Evolutionary conservation across 2,888 invertebrate genomes (phyloP).

Genomic region (Neria commutata): DNA sequence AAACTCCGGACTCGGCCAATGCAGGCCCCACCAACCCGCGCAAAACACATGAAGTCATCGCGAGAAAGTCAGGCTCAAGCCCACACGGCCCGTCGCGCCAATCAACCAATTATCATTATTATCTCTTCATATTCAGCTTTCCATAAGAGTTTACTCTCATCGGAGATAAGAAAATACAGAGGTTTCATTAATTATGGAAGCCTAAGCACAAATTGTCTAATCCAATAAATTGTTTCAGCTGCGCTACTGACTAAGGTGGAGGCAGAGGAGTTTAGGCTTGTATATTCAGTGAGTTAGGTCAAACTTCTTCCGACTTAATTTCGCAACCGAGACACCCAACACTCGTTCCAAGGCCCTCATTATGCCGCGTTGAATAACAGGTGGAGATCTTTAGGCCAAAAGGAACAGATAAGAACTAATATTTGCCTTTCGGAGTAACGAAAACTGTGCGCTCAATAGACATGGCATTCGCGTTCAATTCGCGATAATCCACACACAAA

Average conservation of each 20-base stretch:
- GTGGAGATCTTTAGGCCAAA: too few species aligned
- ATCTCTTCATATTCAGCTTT: slow-evolving; percentile 2
- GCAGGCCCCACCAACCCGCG: too few species aligned
- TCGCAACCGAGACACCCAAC: slow-evolving; percentile 12
- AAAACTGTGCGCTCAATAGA: background rate
- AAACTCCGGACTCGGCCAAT: too few species aligned
- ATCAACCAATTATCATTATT: too few species aligned
- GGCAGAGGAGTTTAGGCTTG: background rate
- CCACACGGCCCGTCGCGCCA: too few species aligned
- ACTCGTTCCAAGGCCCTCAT: too few species aligned
- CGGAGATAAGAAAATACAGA: slow-evolving; percentile 2
- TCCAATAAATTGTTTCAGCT: slow-evolving; percentile 3
- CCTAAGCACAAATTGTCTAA: background rate
- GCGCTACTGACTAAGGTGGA: slow-evolving; percentile 9
- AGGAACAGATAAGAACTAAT: background rate
- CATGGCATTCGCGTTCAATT: background rate
- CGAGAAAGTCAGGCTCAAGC: too few species aligned
- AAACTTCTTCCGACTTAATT: background rate
- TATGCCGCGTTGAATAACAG: too few species aligned
- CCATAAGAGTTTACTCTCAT: slow-evolving; percentile 9
- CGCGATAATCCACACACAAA: slow-evolving; percentile 4
- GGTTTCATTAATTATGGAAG: background rate
- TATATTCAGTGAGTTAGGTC: background rate
- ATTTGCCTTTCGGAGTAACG: background rate
- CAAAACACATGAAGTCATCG: too few species aligned